phyloP scores from a whole-genome alignment of 2,797 vertebrate genomes.

The Propithecus perrieri region DNA sequence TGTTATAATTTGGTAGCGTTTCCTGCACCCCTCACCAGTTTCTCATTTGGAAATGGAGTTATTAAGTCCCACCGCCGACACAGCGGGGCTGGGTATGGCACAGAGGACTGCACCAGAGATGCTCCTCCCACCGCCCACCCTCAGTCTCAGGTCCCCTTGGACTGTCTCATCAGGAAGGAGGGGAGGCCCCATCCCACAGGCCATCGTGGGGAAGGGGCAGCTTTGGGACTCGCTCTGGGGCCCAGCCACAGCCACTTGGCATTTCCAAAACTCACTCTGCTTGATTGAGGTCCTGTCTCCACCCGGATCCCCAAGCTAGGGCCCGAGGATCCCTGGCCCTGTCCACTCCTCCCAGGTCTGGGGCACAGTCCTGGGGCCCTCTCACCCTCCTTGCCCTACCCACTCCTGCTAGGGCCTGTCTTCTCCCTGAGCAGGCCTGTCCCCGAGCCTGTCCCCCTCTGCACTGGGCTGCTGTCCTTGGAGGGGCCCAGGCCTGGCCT shows the following conservation, averaged over 20 bases:
- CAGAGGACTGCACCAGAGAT: rapidly evolving
- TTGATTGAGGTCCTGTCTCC: too few species aligned
- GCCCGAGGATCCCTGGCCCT: background rate
- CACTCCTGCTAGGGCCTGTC: background rate
- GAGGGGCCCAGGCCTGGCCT: background rate
- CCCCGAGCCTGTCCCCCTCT: background rate
- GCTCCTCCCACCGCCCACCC: background rate
- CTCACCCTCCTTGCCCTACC: background rate
- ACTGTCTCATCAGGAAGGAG: too few species aligned
- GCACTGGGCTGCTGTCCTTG: background rate
- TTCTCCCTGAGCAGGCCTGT: background rate
- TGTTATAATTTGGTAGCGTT: too few species aligned
- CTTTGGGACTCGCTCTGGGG: background rate
- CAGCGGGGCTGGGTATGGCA: background rate
- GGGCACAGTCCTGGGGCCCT: background rate
- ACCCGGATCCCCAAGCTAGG: background rate
- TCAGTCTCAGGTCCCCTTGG: background rate
- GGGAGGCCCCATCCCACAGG: background rate
- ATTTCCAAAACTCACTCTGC: background rate
- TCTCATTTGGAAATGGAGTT: background rate
- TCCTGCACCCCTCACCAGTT: background rate
- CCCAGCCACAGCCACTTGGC: too few species aligned
- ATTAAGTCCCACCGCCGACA: background rate
- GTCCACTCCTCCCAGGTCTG: background rate
- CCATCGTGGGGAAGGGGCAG: too few species aligned